phyloP scores from a whole-genome alignment of 2,888 invertebrate species.

The Pegoplata infirma region DNA sequence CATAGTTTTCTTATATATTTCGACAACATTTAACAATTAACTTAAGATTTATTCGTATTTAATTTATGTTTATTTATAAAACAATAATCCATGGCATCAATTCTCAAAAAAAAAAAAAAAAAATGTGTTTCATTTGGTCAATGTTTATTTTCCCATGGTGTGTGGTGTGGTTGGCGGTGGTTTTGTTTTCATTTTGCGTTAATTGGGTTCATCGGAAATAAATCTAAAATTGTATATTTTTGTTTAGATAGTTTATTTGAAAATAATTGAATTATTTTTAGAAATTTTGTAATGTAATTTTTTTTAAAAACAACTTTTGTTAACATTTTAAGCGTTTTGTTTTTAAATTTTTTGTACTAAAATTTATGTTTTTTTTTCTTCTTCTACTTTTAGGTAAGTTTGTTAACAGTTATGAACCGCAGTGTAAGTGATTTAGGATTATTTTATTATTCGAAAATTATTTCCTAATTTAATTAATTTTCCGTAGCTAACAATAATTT shows the following conservation, averaged over 20 bases:
- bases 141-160: conserved; percentile 2
- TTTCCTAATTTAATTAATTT: background rate
- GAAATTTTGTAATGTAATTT: background rate
- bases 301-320: background rate
- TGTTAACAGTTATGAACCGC: conserved; percentile 59
- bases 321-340: background rate
- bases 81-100: conserved; percentile 4
- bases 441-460: background rate
- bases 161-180: background rate
- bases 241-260: background rate
- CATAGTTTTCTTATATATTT: background rate
- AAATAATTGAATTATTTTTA: conserved; percentile 1
- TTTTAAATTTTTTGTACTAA: background rate
- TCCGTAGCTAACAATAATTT: background rate
- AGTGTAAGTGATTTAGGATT: conserved; percentile 45
- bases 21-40: conserved; percentile 15
- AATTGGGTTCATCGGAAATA: background rate
- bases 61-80: conserved; percentile 45
- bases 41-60: conserved; percentile 29
- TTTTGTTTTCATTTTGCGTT: background rate
- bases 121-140: conserved; percentile 1
- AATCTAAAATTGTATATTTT: background rate
- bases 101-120: too few species aligned
- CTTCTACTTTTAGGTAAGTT: conserved; percentile 55
- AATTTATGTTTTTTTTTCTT: background rate